Percentiles rank a stretch among this genome's conserved stretches.
phyloP scores from a whole-genome alignment of 2,888 invertebrate species.

The Clanis bilineata region DNA sequence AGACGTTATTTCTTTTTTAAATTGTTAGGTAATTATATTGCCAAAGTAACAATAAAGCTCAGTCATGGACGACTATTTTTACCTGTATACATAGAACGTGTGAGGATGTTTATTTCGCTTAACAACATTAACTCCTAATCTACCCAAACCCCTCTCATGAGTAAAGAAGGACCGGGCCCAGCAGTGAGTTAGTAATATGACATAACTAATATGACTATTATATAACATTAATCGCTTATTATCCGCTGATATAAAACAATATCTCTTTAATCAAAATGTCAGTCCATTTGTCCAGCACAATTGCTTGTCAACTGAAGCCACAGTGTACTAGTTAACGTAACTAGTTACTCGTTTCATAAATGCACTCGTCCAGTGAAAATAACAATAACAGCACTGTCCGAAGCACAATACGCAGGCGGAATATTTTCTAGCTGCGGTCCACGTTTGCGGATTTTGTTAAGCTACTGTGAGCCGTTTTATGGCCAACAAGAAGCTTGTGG shows the following conservation, averaged over 20 bases:
- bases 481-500: constrained; percentile 58
- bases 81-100: no score
- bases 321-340: neutral
- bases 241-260: neutral
- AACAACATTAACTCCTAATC: no score
- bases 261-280: neutral
- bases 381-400: neutral
- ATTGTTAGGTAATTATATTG: no score
- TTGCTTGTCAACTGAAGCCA: neutral
- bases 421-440: constrained; percentile 16
- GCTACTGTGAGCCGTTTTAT: constrained; percentile 50
- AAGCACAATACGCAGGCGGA: constrained; percentile 10
- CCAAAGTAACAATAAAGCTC: no score
- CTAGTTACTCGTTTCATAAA: constrained; percentile 12
- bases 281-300: neutral
- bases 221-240: no score
- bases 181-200: no score
- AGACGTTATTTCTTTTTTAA: no score
- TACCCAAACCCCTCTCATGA: no score
- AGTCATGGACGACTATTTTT: no score
- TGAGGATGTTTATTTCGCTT: no score
- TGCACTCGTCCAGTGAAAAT: constrained; percentile 8
- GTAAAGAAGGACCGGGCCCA: no score
- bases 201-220: no score
- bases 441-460: constrained; percentile 43